phyloP scores from a whole-genome alignment of 2,113 vertebrate genomes.

The Eudyptes chrysolophus region DNA sequence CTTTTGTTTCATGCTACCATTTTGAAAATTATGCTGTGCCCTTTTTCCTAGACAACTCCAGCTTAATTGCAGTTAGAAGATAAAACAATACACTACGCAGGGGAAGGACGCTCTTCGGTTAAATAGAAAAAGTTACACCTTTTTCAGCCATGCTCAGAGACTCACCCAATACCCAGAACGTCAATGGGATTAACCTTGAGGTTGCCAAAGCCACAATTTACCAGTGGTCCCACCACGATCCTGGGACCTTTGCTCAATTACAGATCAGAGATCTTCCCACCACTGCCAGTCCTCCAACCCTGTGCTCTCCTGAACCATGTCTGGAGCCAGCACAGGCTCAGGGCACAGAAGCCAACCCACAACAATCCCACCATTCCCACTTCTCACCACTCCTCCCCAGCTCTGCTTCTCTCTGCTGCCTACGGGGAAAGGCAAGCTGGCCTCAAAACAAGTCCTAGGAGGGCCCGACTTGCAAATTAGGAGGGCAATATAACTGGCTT shows the following conservation, averaged over 20 bases:
- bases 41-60: not conserved
- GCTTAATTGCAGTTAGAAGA: not conserved
- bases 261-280: not conserved
- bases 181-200: not conserved
- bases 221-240: not conserved
- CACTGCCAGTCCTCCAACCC: not conserved
- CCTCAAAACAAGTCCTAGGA: constrained; percentile 20
- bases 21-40: not conserved
- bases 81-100: not conserved
- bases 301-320: not conserved
- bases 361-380: not conserved
- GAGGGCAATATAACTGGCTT: constrained; percentile 16
- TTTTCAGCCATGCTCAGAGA: not conserved
- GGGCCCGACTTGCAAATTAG: constrained; percentile 20
- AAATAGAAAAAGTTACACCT: not conserved
- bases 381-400: not conserved
- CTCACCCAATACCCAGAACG: not conserved
- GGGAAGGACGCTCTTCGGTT: not conserved
- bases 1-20: not conserved
- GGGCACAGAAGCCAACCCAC: not conserved
- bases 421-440: not conserved
- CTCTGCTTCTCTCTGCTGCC: not conserved
- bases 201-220: not conserved
- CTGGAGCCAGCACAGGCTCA: not conserved
- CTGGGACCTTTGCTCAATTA: not conserved